Conservation (phyloP, 2,888 invertebrate genomes). For the Lamellibrachia columna region DNA sequence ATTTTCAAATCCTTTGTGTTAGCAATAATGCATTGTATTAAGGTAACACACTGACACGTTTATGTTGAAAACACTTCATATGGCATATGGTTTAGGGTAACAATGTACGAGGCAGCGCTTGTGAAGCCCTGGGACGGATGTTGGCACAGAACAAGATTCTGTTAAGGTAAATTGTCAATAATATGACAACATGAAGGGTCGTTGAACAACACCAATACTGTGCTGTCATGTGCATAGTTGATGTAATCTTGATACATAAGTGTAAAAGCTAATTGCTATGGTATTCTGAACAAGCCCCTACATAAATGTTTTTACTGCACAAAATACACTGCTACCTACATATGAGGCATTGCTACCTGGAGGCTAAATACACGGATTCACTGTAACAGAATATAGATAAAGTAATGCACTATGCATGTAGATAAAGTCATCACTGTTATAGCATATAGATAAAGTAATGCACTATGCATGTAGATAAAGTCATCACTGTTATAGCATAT, state of each 20-base stretch:
- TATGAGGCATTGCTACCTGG: neutral
- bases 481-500: no score
- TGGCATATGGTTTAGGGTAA: constrained; percentile 55
- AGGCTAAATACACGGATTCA: neutral
- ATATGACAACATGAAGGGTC: neutral
- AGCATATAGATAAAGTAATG: no score
- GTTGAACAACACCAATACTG: neutral
- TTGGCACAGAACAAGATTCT: constrained; percentile 58
- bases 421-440: no score
- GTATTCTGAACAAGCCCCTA: neutral
- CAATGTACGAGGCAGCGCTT: constrained; percentile 62
- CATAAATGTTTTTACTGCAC: neutral
- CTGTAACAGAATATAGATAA: no score
- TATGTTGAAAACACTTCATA: neutral
- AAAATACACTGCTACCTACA: neutral
- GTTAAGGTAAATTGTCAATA: constrained; percentile 49
- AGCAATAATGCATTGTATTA: neutral
- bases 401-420: no score
- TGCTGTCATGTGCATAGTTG: neutral
- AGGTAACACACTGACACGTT: constrained; percentile 10
- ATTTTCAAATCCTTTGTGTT: neutral
- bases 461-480: no score
- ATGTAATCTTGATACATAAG: neutral
- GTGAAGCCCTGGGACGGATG: constrained; percentile 61
- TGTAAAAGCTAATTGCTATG: neutral